Conservation (phyloP, 2,797 vertebrate genomes). For the Myotis pilosus region DNA sequence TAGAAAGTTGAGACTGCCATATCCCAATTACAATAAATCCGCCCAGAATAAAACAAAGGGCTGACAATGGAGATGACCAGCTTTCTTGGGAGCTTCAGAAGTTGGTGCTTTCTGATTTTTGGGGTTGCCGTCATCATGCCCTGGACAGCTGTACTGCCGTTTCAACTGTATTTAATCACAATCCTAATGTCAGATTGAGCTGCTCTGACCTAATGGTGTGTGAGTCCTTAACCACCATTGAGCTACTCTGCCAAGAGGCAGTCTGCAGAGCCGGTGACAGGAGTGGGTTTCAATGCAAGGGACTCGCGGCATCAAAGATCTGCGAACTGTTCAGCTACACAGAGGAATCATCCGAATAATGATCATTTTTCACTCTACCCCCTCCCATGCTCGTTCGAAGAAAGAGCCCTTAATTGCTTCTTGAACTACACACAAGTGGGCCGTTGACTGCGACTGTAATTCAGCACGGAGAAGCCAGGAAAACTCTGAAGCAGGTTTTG, state of each 20-base stretch:
- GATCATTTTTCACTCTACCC: constrained; percentile 61
- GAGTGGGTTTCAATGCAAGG: not conserved
- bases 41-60: constrained; percentile 55
- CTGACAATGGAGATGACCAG: not conserved
- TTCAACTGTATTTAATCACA: constrained; percentile 47
- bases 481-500: constrained; percentile 47
- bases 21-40: constrained; percentile 8
- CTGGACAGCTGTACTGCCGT: not conserved
- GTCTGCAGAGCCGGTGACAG: not conserved
- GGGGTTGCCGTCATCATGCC: not conserved
- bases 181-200: not conserved
- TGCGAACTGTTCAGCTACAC: constrained; percentile 37
- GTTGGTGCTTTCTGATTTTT: constrained; percentile 41
- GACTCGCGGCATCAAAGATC: constrained; percentile 22
- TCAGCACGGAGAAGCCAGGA: constrained; percentile 61
- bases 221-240: not conserved
- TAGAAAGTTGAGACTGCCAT: not conserved
- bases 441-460: constrained; percentile 64
- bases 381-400: constrained; percentile 56
- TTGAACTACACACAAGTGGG: constrained; percentile 76
- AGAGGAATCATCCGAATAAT: constrained; percentile 51
- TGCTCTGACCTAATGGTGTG: not conserved
- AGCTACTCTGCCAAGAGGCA: not conserved
- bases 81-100: constrained; percentile 8
- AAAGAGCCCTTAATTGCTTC: constrained; percentile 74